phyloP scores from a whole-genome alignment of 2,797 vertebrate genomes.

The Darevskia nairensis region DNA sequence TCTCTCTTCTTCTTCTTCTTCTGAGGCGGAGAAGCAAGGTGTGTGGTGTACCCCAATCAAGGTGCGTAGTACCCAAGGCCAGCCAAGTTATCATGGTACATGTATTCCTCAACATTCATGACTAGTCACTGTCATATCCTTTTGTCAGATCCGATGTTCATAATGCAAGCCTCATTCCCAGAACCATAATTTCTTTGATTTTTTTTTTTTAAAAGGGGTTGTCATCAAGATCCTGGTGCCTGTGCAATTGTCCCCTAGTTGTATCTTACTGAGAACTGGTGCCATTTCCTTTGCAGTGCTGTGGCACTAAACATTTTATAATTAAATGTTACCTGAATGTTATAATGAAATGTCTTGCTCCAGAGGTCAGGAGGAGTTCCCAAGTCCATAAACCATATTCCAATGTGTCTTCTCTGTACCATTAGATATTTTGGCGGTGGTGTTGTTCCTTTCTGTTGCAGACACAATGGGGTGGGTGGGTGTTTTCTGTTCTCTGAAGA shows the following conservation, averaged over 20 bases:
- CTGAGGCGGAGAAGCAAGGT: too few species aligned
- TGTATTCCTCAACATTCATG: not conserved
- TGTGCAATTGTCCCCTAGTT: not conserved
- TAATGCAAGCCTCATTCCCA: not conserved
- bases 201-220: not conserved
- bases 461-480: slow-evolving; percentile 25
- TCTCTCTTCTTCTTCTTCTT: too few species aligned
- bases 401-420: slow-evolving; percentile 12
- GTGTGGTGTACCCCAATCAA: too few species aligned
- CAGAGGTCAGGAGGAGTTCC: slow-evolving; percentile 9
- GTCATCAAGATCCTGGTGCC: not conserved
- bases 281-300: not conserved
- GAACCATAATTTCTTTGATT: not conserved
- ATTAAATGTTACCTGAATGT: slow-evolving; percentile 26
- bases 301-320: not conserved
- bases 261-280: not conserved
- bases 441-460: slow-evolving; percentile 29
- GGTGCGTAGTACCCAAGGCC: too few species aligned
- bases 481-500: slow-evolving; percentile 33
- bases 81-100: too few species aligned
- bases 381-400: slow-evolving; percentile 30
- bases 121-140: not conserved
- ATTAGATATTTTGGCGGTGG: slow-evolving; percentile 31
- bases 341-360: slow-evolving; percentile 15
- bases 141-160: not conserved